Percentiles rank a stretch among this genome's conserved stretches.
Conservation (phyloP, 2,888 invertebrate genomes). For the Piscicola geometra region DNA sequence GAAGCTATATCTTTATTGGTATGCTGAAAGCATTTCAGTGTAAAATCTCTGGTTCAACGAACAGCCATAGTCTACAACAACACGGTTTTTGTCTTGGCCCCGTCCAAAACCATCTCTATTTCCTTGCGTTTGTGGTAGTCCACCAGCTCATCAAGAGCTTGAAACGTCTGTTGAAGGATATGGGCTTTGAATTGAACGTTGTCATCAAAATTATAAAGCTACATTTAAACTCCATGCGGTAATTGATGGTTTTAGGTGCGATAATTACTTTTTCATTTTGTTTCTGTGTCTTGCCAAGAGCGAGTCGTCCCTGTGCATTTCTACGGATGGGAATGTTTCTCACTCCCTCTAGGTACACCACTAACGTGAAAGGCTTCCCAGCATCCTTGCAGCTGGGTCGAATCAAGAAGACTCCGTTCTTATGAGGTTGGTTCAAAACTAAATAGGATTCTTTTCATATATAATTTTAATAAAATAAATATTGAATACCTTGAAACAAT, state of each 20-base stretch:
- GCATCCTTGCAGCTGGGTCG: conserved; percentile 12
- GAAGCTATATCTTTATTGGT: too few relatives aligned
- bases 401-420: conserved; percentile 27
- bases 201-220: too few relatives aligned
- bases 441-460: not conserved
- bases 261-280: conserved; percentile 14
- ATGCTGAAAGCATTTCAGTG: too few relatives aligned
- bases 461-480: too few relatives aligned
- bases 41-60: too few relatives aligned
- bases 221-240: too few relatives aligned
- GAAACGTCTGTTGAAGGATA: not conserved
- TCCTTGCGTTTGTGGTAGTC: not conserved
- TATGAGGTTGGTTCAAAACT: not conserved
- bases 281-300: conserved; percentile 15
- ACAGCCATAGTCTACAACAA: too few relatives aligned
- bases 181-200: too few relatives aligned
- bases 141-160: not conserved
- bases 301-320: not conserved
- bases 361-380: conserved; percentile 12
- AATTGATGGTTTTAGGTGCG: too few relatives aligned
- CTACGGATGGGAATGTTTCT: conserved; percentile 26
- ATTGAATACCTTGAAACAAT: too few relatives aligned
- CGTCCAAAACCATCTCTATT: not conserved
- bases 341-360: conserved; percentile 18
- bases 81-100: not conserved